Base-by-base conservation (phyloP, 2,888 invertebrate genomes). In the Drosophila acutilabella region DNA sequence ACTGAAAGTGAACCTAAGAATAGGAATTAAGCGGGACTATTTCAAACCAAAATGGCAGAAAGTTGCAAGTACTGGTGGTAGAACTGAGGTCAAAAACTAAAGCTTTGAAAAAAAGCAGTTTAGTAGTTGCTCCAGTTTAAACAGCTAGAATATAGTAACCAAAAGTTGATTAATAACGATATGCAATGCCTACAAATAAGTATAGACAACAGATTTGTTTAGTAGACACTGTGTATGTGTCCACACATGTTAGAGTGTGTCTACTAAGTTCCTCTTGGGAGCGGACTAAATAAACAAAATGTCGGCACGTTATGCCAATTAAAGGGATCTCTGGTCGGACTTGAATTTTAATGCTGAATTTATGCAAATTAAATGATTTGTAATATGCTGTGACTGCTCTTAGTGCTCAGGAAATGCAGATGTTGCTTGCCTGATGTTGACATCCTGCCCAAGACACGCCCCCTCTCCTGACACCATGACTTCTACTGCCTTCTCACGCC, bases 361-460 rank as follows among this genome's bases (percentile, higher is more conserved):
- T 80, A 78, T 78, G 78, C 66, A 80, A 78, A 78, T 78, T 48
- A 76, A 80, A 80, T 80, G 80, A 78, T 78, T 80, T 80, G 77
- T 80, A 80, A 76, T 80, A 80, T 72, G 65, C 80, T 66, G 51
- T 42, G 72, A 65, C 62, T 36, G 42, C 42, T 54, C 44, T n/a
- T 7, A 10, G 11, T 42, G 18, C 16, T 18, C 8, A 11, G 77
- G 80, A 77, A 79, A 79, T 77, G 77, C 77, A 77, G 77, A 77
- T 77, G 79, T 59, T 75, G 70, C 69, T 51, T 56, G 70, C 75
- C 64, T 70, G 62, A 51, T 74, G 77, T 74, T 77, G 77, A 77
- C 77, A 79, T 77, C 79, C 79, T 78, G 69, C 58, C 56, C 77
- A 38, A 20, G 45, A 11, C 48, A 42, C 30, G 23, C 45, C 30